Evolutionary conservation across 1,140 invertebrate species (phyloP).

Genomic region (Capitella teleta): DNA sequence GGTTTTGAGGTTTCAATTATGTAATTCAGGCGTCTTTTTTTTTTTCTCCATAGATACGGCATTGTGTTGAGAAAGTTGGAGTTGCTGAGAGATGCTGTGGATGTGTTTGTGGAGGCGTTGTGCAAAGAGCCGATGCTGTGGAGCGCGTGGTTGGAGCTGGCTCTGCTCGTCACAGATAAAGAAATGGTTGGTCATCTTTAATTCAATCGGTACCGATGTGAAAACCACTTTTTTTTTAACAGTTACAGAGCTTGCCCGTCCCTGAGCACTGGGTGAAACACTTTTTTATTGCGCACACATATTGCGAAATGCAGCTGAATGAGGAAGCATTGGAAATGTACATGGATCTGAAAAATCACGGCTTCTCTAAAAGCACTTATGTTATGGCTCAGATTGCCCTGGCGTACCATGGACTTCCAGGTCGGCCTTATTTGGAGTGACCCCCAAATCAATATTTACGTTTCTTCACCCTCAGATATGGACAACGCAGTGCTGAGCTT

Average conservation of each 20-base stretch:
- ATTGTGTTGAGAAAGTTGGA: conserved; percentile 81
- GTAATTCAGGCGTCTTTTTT: too few relatives aligned
- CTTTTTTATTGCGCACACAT: conserved; percentile 82
- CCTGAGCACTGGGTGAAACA: conserved; percentile 90
- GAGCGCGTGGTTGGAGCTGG: conserved; percentile 88
- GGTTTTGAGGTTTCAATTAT: conserved; percentile 15
- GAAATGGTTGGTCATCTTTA: conserved; percentile 43
- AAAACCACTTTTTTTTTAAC: too few relatives aligned
- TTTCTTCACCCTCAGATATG: conserved; percentile 56
- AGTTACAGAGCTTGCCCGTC: conserved; percentile 56
- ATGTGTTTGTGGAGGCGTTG: conserved; percentile 67
- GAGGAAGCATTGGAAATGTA: conserved; percentile 81
- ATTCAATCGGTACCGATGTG: too few relatives aligned
- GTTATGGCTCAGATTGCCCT: conserved; percentile 84
- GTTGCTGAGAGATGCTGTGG: conserved; percentile 58
- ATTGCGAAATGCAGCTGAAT: conserved; percentile 78
- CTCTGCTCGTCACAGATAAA: conserved; percentile 68
- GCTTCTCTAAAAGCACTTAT: conserved; percentile 78
- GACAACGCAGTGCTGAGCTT: conserved; percentile 79
- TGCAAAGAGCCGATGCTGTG: conserved; percentile 71
- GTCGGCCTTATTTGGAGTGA: background rate
- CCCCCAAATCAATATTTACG: background rate
- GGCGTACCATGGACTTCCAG: conserved; percentile 23
- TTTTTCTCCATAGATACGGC: too few relatives aligned
- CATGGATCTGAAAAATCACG: conserved; percentile 58